phyloP scores from a whole-genome alignment of 1,140 invertebrate genomes.

The Anthonomus grandis region DNA sequence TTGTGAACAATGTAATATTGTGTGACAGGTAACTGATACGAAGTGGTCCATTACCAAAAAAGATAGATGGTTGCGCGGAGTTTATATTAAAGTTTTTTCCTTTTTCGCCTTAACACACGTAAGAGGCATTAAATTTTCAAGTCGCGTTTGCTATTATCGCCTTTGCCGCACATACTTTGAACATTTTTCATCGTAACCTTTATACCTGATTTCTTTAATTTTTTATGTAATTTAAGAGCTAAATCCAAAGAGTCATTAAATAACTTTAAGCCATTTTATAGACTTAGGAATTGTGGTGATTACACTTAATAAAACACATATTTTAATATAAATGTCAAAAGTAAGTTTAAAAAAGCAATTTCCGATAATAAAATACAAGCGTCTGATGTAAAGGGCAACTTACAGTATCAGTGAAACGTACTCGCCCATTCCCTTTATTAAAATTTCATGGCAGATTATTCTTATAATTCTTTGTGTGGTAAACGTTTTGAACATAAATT shows the following conservation, averaged over 20 bases:
- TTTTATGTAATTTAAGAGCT: conserved; percentile 1
- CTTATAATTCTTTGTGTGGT: too few species aligned
- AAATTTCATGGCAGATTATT: too few species aligned
- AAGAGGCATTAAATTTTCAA: conserved; percentile 28
- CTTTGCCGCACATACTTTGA: conserved; percentile 23
- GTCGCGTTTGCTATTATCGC: conserved; percentile 31
- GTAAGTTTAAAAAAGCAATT: conserved; percentile 18
- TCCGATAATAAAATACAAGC: conserved; percentile 17
- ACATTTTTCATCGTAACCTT: conserved; percentile 22
- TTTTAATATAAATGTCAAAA: too few species aligned
- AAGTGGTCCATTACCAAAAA: conserved; percentile 32
- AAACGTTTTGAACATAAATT: too few species aligned
- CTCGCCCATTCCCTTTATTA: too few species aligned
- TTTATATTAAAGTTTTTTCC: conserved; percentile 32
- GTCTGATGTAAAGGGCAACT: conserved; percentile 10
- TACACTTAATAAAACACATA: too few species aligned
- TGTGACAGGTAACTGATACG: conserved; percentile 32
- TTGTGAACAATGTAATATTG: conserved; percentile 30
- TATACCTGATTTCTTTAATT: conserved; percentile 6
- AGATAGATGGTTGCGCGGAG: conserved; percentile 29
- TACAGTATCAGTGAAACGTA: conserved; percentile 19
- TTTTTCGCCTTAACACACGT: conserved; percentile 25
- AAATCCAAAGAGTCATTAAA: background rate
- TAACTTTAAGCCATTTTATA: too few species aligned
- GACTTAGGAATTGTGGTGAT: too few species aligned